A percentile compares a stretch with the other conserved stretches of the same genome.
phyloP scores from a whole-genome alignment of 2,113 vertebrate genomes.

The Callaeas wilsoni region DNA sequence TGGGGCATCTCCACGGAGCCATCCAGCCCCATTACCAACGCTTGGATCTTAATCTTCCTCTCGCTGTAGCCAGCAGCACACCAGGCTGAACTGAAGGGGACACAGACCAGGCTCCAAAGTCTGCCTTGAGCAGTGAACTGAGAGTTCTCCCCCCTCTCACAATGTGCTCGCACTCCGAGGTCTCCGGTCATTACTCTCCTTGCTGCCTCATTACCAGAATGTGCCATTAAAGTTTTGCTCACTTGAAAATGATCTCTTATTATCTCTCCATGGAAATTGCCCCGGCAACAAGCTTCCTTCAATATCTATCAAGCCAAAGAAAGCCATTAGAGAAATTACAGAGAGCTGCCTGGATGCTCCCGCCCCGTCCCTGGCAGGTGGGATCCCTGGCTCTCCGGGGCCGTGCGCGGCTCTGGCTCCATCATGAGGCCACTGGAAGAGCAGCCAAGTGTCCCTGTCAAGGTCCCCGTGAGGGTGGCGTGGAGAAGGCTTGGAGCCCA shows the following conservation, averaged over 20 bases:
- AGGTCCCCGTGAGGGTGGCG: not conserved
- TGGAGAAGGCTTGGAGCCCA: not conserved
- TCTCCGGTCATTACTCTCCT: constrained; percentile 64
- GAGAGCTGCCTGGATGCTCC: constrained; percentile 19
- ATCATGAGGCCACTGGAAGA: constrained; percentile 19
- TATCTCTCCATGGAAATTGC: constrained; percentile 72
- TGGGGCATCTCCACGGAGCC: not conserved
- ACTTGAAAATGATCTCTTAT: constrained; percentile 73
- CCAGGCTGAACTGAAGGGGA: not conserved
- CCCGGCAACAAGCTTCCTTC: constrained; percentile 68
- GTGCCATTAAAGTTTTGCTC: constrained; percentile 70
- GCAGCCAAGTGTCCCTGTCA: not conserved
- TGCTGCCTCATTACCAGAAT: constrained; percentile 70
- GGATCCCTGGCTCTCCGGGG: not conserved
- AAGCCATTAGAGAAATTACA: constrained; percentile 64
- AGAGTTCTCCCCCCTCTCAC: not conserved
- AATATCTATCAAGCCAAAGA: constrained; percentile 64
- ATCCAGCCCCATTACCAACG: not conserved
- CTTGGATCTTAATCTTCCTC: not conserved
- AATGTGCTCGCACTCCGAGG: not conserved
- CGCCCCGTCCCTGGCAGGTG: not conserved
- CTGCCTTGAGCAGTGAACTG: not conserved
- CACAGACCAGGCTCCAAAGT: not conserved
- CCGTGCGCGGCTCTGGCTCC: constrained; percentile 11
- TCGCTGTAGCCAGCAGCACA: not conserved